Evolutionary conservation across 2,797 vertebrate species (phyloP).

Genomic region (Simalia tracyae): DNA sequence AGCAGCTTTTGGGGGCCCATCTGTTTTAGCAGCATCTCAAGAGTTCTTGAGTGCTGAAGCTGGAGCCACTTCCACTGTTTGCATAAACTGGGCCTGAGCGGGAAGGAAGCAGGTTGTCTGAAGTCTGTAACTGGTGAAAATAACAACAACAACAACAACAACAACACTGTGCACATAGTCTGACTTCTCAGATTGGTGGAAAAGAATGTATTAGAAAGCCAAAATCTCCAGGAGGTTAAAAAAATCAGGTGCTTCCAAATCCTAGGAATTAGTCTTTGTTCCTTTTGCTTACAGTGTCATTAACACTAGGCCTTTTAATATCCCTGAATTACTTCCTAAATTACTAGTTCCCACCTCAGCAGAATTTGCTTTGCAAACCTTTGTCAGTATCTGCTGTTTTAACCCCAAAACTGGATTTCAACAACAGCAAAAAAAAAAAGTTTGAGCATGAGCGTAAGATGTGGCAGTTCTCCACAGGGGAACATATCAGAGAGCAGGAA

Average conservation of each 20-base stretch:
- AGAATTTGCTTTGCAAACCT: neutral
- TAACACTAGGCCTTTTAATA: neutral
- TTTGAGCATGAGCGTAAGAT: neutral
- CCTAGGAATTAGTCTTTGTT: neutral
- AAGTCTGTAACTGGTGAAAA: neutral
- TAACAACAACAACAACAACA: too few relatives aligned
- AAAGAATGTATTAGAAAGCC: neutral
- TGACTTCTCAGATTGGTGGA: neutral
- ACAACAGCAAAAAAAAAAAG: conserved; percentile 9
- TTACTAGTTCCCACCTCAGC: conserved; percentile 1
- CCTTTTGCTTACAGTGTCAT: conserved; percentile 18
- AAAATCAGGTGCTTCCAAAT: neutral
- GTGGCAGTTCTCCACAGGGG: conserved; percentile 7
- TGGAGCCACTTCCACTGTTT: neutral
- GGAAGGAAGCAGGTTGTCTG: neutral
- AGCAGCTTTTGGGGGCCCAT: neutral
- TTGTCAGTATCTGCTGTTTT: conserved; percentile 13
- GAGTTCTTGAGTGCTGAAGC: neutral
- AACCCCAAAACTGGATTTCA: conserved; percentile 38
- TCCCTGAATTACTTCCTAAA: conserved; percentile 15
- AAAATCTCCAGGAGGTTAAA: neutral
- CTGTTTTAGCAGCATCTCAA: neutral
- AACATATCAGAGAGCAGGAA: conserved; percentile 14
- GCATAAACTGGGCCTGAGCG: neutral
- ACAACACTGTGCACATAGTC: neutral